Evolutionary conservation across 2,113 vertebrate species (phyloP).

Genomic region (Petromus typicus): DNA sequence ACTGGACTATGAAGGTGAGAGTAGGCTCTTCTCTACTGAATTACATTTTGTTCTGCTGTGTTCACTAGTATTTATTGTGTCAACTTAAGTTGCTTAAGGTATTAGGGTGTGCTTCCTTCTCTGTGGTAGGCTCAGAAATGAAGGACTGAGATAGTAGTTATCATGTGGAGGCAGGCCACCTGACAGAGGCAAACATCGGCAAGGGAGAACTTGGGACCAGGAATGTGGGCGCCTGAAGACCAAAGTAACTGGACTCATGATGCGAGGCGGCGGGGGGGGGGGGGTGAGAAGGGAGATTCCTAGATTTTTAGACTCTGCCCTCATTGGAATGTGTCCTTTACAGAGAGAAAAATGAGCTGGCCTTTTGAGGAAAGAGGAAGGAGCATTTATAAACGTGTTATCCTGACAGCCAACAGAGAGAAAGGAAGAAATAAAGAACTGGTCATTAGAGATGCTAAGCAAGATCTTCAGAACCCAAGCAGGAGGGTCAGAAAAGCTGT

Average conservation of each 20-base stretch:
- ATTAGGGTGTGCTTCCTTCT: background rate
- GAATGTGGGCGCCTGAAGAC: background rate
- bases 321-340: constrained; percentile 59
- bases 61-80: constrained; percentile 4
- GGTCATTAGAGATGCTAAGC: background rate
- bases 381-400: background rate
- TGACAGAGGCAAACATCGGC: background rate
- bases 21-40: background rate
- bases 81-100: background rate
- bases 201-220: constrained; percentile 15
- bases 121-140: constrained; percentile 38
- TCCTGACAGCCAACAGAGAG: constrained; percentile 5
- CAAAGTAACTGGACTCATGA: background rate
- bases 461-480: constrained; percentile 34
- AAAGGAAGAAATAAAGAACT: background rate
- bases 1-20: background rate
- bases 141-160: background rate
- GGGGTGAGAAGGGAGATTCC: background rate
- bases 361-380: constrained; percentile 36
- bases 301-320: constrained; percentile 33
- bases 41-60: background rate
- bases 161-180: constrained; percentile 8
- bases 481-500: constrained; percentile 67
- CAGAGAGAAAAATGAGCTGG: constrained; percentile 35
- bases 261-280: background rate